These are phyloP conservation scores for Gallinago solitaria DNA, from an alignment of 2,797 vertebrate species.

Conservation along the genomic window DNA sequence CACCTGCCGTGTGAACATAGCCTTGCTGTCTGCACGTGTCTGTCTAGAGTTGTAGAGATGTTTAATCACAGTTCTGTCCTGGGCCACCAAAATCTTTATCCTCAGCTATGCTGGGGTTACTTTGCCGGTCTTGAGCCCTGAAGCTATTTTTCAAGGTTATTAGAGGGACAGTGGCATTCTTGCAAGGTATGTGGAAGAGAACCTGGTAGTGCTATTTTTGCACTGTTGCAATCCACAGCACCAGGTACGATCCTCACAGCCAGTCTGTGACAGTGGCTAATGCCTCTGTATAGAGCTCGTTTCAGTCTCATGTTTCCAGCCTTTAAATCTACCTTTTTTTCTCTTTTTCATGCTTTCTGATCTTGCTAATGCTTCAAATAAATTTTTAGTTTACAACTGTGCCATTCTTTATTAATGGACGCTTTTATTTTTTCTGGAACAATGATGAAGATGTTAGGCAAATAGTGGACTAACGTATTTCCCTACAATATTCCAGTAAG, in stretches of 20 bases:
- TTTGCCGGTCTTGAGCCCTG: background rate
- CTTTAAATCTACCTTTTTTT: background rate
- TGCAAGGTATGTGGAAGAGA: background rate
- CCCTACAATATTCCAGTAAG: background rate
- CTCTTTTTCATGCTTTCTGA: background rate
- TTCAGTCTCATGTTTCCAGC: background rate
- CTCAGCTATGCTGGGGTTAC: background rate
- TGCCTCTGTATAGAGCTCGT: background rate
- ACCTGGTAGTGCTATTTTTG: background rate
- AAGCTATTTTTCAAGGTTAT: background rate
- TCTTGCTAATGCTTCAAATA: background rate
- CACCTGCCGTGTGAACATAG: background rate
- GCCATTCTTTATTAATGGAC: background rate
- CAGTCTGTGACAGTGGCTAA: background rate
- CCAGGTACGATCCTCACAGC: accelerated
- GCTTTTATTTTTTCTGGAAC: background rate
- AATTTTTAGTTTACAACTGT: background rate
- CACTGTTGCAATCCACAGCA: background rate
- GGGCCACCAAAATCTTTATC: background rate
- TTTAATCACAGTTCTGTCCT: background rate
- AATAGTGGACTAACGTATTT: background rate
- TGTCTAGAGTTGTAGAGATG: background rate
- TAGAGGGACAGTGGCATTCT: background rate
- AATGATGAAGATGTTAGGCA: background rate
- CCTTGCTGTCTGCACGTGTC: background rate